Evolutionary conservation across 2,797 vertebrate species (phyloP).

Genomic region (Eutrigla gurnardus): DNA sequence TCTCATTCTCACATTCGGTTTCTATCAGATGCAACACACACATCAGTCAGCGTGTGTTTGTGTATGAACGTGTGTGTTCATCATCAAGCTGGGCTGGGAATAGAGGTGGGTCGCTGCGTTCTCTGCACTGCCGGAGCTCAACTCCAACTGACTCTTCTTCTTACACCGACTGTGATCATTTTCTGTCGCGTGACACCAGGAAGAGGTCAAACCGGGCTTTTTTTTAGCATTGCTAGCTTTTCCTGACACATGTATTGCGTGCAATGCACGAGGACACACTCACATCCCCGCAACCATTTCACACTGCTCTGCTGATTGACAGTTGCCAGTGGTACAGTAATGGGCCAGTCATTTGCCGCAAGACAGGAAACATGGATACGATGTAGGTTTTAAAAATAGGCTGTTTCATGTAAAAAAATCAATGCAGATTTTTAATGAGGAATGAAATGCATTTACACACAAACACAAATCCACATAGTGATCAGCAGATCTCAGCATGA

Average conservation of each 20-base stretch:
- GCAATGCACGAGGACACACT: not conserved
- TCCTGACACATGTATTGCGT: not conserved
- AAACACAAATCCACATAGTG: not conserved
- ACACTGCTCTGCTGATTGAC: conserved; percentile 19
- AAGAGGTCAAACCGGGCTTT: conserved; percentile 35
- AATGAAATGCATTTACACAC: not conserved
- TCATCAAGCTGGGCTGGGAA: conserved; percentile 49
- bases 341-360: not conserved
- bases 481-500: conserved; percentile 3
- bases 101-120: conserved; percentile 6
- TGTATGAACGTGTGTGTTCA: conserved; percentile 10
- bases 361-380: not conserved
- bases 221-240: not conserved
- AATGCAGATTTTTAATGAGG: not conserved
- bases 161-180: conserved; percentile 43
- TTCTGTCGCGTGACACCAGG: conserved; percentile 28
- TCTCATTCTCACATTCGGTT: conserved; percentile 27
- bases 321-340: not conserved
- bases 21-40: conserved; percentile 19
- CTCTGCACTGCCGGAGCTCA: conserved; percentile 41
- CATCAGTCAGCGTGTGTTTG: conserved; percentile 19
- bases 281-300: conserved; percentile 2
- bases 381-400: not conserved
- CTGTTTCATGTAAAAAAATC: not conserved
- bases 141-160: conserved; percentile 31